Evolutionary conservation across 2,113 vertebrate genomes (phyloP).

Genomic region (Istiophorus platypterus): DNA sequence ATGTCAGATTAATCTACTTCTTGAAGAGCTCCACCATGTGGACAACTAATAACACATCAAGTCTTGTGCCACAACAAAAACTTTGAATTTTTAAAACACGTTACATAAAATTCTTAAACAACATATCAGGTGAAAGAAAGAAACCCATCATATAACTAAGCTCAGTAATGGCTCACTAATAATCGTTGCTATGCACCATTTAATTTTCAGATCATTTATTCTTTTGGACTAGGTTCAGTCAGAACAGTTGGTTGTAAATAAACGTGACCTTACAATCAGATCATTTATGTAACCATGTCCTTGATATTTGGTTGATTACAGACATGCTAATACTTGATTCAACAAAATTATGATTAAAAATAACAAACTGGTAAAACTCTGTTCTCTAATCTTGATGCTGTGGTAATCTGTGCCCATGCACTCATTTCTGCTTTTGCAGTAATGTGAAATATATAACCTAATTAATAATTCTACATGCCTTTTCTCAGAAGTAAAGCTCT

Average conservation of each 20-base stretch:
- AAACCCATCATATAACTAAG: background rate
- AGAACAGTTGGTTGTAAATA: background rate
- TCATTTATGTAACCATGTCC: background rate
- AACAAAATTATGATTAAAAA: background rate
- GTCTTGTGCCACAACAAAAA: background rate
- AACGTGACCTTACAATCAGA: background rate
- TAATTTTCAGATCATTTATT: background rate
- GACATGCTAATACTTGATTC: background rate
- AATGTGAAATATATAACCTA: too few species aligned
- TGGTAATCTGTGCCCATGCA: background rate
- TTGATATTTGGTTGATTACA: background rate
- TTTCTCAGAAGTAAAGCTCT: too few species aligned
- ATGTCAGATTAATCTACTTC: too few species aligned
- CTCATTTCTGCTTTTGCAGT: too few species aligned
- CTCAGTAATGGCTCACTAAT: background rate
- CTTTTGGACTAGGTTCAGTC: background rate
- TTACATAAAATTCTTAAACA: background rate
- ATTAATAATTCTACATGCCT: too few species aligned
- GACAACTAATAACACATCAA: constrained; percentile 14
- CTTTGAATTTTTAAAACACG: background rate
- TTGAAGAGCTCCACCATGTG: constrained; percentile 65
- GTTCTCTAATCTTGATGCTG: background rate
- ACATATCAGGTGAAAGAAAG: background rate
- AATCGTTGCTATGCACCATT: too few species aligned
- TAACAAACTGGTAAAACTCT: background rate